Base-by-base conservation (phyloP, 23 tunicate genomes). In the Oikopleura dioica region DNA sequence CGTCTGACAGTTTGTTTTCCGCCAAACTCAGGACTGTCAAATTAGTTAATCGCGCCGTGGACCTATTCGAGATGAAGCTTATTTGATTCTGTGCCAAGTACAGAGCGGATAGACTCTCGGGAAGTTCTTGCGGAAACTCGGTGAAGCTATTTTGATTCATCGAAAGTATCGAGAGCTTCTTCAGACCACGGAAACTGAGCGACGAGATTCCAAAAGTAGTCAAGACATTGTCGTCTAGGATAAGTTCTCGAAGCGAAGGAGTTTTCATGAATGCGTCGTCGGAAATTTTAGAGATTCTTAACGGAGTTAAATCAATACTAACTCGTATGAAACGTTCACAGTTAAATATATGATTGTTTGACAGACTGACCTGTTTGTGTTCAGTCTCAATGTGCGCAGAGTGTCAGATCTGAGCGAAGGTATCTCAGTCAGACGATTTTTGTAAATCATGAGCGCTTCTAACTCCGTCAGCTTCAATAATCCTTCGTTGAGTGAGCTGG, bases 1-100 rank as follows among this genome's bases (percentile, higher is more conserved):
- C 72, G 26, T 63, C 72, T 24, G 30, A 28, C 32, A 63, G 33
- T 28, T 63, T 63, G 33, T 63, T 63, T 28, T 31, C 5, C 30
- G 16, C 72, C 72, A 63, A 16, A 28, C 26, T 12, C 72, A 63
- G 33, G 5, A 63, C 32, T 28, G 16, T 31, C 32, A 63, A 28
- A 28, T 63, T 63, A 23, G 26, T 2, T 31, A 63, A 2, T 2
- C 32, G 33, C 33, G 16, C 5, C 5, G 26, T 2, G 72, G 72
- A 63, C 33, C 26, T 28, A 2, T 24, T 24, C 26, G 72, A 63
- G 32, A 80, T 63, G 28, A 37, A 38, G 30, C 50, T 35, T 35
- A 80, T 76, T 23, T 44, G 75, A 55, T 80, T 80, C 24, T 80
- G 82, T 36, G 80, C 34, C n/a, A 76, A 37, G 77, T 34, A 76